Base-by-base conservation (phyloP, 2,797 vertebrate genomes). In the Microctenopoma stevenorrisi region DNA sequence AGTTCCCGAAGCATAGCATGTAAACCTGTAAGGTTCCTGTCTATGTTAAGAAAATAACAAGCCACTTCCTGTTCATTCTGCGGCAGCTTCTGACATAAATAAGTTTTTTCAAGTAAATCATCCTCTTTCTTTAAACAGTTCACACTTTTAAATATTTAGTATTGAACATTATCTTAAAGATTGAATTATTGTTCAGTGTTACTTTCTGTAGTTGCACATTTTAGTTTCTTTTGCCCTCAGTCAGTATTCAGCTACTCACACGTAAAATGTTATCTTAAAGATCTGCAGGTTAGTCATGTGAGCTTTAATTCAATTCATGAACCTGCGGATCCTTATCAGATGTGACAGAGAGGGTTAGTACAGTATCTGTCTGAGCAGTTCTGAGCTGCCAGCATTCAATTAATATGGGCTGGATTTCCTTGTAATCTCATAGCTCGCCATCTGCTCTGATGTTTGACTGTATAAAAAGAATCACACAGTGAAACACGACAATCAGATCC, bases 301-400 rank as follows among this genome's bases (percentile, higher is more conserved):
- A 76, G 74, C 53, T 81, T 60, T 82, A 72, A 88, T 83, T 78
- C 48, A 78, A 78, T 79, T 74, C 15, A 78, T 79, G 63, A 76
- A 58, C 68, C 37, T 59, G 51, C 38, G 64, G 14, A 71, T 84
- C 76, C 68, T 76, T 70, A 86, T 85, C 71, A 76, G 73, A 79
- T 76, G 69, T 40, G 71, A 78, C 59, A 47, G 55, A 33, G 49
- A 72, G 67, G 52, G 28, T 30, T 68, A 60, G 35, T 57, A 64
- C 49, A 50, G 9, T 63, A 26, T 78, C 68, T 58, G 37, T 52
- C 72, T 72, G 56, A 40, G 56, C 68, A 35, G 79, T 68, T 67
- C 30, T 33, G 30, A 33, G 30, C 75, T 63, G 76, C 68, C 61
- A 70, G 72, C 33, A 69, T 73, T 71, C 57, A 68, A 78, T 84